These are phyloP conservation scores for Brachionus sp. DNA, from an alignment of 1,140 invertebrate genomes.

Conservation along the genomic window DNA sequence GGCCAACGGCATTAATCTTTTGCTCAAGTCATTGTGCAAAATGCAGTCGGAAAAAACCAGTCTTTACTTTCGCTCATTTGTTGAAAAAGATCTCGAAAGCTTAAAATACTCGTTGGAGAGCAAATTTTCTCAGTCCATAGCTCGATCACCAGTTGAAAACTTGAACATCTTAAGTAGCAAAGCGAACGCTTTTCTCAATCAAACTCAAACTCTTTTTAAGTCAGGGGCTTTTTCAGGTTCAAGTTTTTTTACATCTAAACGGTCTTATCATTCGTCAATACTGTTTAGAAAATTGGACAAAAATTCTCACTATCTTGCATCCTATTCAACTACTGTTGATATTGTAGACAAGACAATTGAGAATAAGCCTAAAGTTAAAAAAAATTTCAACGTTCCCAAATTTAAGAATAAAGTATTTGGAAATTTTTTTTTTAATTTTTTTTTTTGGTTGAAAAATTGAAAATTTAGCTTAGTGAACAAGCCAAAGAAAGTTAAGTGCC, in stretches of 20 bases:
- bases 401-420: constrained; percentile 17
- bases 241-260: not conserved
- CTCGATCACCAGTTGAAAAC: not conserved
- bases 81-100: constrained; percentile 31
- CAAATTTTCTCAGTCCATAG: not conserved
- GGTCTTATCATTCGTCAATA: not conserved
- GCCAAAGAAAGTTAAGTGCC: constrained; percentile 66
- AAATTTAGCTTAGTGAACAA: constrained; percentile 8
- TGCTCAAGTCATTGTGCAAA: not conserved
- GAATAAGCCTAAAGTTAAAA: not conserved
- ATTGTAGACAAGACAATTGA: not conserved
- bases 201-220: not conserved
- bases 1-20: not conserved
- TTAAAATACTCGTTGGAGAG: not conserved
- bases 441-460: too few species aligned
- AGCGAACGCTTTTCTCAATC: constrained; percentile 1
- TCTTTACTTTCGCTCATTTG: constrained; percentile 41
- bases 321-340: not conserved
- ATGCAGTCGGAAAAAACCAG: not conserved
- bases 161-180: not conserved
- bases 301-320: not conserved
- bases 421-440: not conserved
- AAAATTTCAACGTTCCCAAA: constrained; percentile 9
- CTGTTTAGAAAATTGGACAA: not conserved
- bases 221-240: not conserved